phyloP scores from a whole-genome alignment of 2,797 vertebrate species.

The Parauchenoglanis ngamensis region DNA sequence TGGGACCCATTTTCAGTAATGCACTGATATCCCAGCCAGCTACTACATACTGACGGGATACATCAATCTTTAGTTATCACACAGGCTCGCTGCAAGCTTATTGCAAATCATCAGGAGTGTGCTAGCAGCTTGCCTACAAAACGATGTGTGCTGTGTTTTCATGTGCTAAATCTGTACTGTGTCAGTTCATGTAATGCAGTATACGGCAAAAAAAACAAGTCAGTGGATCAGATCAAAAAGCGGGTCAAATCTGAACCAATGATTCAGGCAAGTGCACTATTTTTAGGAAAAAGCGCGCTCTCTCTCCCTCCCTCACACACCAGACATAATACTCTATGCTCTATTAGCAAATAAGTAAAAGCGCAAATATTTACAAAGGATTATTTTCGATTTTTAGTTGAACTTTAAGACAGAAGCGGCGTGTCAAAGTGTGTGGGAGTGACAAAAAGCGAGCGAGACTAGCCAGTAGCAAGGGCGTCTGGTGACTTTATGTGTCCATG shows the following conservation, averaged over 20 bases:
- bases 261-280: not conserved
- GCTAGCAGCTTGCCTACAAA: not conserved
- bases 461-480: constrained; percentile 25
- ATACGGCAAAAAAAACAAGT: not conserved
- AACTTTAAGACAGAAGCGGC: not conserved
- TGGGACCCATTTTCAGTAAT: not conserved
- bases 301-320: not conserved
- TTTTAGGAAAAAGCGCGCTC: not conserved
- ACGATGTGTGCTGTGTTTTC: not conserved
- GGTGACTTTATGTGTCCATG: constrained; percentile 45
- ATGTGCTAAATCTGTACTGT: not conserved
- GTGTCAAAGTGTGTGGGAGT: not conserved
- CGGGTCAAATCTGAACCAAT: not conserved
- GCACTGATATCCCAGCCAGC: not conserved
- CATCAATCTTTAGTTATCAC: too few relatives aligned
- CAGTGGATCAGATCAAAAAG: not conserved
- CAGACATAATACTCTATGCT: not conserved
- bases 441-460: not conserved
- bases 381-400: not conserved
- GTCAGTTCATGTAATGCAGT: too few relatives aligned
- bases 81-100: not conserved
- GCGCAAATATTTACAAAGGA: not conserved
- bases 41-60: not conserved
- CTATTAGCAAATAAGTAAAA: not conserved
- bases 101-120: not conserved